A percentile compares a stretch with the other conserved stretches of the same genome.
phyloP scores from a whole-genome alignment of 2,797 vertebrate species.

The Sylvilagus floridanus region DNA sequence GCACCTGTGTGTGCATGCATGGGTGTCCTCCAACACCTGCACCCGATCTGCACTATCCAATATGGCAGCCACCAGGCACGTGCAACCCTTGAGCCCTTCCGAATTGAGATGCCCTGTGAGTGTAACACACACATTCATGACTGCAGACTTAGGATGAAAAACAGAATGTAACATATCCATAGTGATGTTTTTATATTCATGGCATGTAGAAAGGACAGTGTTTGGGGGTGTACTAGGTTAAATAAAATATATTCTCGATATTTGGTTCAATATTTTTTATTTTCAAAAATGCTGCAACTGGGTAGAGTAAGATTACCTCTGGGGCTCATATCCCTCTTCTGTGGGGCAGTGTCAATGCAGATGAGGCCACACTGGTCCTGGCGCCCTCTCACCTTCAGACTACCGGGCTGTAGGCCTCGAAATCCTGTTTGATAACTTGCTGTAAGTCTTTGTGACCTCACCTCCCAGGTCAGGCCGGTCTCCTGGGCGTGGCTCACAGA shows the following conservation, averaged over 20 bases:
- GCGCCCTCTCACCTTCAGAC: neutral
- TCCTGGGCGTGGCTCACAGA: neutral
- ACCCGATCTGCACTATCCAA: neutral
- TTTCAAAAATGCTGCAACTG: neutral
- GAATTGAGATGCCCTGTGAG: neutral
- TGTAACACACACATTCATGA: neutral
- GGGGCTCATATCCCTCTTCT: neutral
- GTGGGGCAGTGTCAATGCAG: neutral
- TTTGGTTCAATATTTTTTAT: neutral
- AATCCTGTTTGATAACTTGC: neutral
- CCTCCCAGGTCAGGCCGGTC: neutral
- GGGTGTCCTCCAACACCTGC: neutral
- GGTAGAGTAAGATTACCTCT: neutral
- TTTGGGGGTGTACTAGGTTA: neutral
- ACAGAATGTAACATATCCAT: neutral
- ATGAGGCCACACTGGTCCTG: neutral
- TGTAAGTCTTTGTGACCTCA: neutral
- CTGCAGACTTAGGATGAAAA: slow-evolving; percentile 1
- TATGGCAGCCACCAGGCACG: neutral
- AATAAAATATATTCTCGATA: slow-evolving; percentile 6
- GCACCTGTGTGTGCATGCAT: no score
- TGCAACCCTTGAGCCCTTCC: neutral
- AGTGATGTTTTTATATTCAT: neutral
- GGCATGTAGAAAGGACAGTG: neutral
- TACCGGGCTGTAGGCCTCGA: neutral